phyloP scores from a whole-genome alignment of 2,113 vertebrate genomes.

The Pterocles burchelli region DNA sequence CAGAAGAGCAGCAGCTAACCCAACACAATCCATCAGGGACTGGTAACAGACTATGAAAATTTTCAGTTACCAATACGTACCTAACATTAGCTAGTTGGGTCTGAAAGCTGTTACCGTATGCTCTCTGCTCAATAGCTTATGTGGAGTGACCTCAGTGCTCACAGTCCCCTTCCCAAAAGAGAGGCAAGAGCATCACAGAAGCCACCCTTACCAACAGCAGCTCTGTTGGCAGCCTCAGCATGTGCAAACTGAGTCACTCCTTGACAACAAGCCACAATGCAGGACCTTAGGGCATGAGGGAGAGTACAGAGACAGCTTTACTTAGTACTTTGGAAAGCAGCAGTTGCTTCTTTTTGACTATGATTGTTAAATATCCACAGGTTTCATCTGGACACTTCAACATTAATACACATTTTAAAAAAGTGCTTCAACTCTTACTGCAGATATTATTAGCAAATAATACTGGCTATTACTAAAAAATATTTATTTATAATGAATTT shows the following conservation, averaged over 20 bases:
- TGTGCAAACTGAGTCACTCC: accelerated
- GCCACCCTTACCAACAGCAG: not conserved
- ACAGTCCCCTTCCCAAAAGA: not conserved
- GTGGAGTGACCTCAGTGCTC: not conserved
- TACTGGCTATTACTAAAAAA: not conserved
- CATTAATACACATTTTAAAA: not conserved
- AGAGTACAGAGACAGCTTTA: not conserved
- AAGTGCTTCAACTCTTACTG: not conserved
- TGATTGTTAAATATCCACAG: not conserved
- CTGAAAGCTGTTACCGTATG: not conserved
- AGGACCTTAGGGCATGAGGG: not conserved
- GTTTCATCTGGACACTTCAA: not conserved
- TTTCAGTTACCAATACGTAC: not conserved
- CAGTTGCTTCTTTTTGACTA: not conserved
- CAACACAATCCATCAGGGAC: not conserved
- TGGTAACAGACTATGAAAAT: not conserved
- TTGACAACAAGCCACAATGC: not conserved
- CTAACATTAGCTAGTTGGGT: accelerated
- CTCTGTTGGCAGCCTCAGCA: not conserved
- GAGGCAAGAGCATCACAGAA: not conserved
- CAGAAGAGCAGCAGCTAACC: not conserved
- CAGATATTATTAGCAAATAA: not conserved
- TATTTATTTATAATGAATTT: not conserved
- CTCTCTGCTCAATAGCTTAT: not conserved
- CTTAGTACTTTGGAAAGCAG: not conserved